A percentile compares a stretch with the other conserved stretches of the same genome.
Conservation (phyloP, 2,888 invertebrate genomes). For the Zootermopsis nevadensis region DNA sequence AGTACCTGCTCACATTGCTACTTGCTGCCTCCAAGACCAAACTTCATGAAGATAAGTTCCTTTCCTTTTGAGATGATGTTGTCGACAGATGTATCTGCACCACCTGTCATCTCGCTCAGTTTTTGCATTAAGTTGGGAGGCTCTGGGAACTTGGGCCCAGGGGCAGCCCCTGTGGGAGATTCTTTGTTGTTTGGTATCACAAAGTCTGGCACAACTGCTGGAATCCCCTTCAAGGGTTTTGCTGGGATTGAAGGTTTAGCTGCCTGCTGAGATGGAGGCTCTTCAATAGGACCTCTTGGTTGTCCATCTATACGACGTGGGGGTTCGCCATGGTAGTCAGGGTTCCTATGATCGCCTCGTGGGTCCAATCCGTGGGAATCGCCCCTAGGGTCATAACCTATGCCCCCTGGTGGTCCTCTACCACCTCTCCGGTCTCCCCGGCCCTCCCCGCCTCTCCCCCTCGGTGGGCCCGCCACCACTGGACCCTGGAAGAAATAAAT, state of each 20-base stretch:
- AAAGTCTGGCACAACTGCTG: constrained; percentile 65
- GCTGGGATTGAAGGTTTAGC: constrained; percentile 42
- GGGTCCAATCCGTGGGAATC: background rate
- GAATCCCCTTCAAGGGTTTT: constrained; percentile 63
- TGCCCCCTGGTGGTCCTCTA: constrained; percentile 65
- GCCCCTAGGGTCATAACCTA: constrained; percentile 22
- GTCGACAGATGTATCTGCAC: constrained; percentile 78
- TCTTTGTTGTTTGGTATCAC: constrained; percentile 55
- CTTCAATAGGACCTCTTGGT: constrained; percentile 55
- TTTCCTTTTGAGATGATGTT: constrained; percentile 93
- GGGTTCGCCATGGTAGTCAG: constrained; percentile 7
- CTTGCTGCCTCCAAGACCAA: constrained; percentile 75
- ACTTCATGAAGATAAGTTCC: constrained; percentile 94
- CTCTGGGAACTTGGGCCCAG: constrained; percentile 54
- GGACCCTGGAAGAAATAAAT: constrained; percentile 49
- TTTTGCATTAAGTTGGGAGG: constrained; percentile 88
- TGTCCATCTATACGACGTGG: background rate
- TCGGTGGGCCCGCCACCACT: constrained; percentile 62
- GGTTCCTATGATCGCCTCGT: constrained; percentile 1
- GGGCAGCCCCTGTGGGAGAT: constrained; percentile 52
- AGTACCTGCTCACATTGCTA: constrained; percentile 31
- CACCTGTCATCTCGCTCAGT: constrained; percentile 78
- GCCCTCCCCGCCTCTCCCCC: constrained; percentile 72
- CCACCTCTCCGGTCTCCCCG: constrained; percentile 71
- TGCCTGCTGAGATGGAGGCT: constrained; percentile 55